Base-by-base conservation (phyloP, 2,797 vertebrate species). In the Periparus ater region DNA sequence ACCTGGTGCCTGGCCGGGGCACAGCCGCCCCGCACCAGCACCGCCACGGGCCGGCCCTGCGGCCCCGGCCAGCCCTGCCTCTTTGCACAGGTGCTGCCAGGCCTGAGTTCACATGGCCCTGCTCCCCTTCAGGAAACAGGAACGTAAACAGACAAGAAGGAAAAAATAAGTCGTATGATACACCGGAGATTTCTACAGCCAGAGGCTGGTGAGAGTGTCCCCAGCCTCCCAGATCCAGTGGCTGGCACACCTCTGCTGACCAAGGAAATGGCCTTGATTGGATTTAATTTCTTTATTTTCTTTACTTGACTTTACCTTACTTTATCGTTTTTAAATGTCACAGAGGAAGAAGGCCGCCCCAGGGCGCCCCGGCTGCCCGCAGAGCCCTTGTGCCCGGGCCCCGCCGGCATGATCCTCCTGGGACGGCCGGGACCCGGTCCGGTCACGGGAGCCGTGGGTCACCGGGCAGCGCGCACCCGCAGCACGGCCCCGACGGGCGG, bases 281-380 rank as follows among this genome's bases (percentile, higher is more conserved):
- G 30, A 27, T 61, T 78, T 27, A 4, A 20, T 17, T 38, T 48
- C 10, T 21, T 25, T n/a, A 27, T 36, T 36, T 36, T 36, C 13
- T 38, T 40, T 25, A 16, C 26, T 34, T 34, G 62, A 27, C 19
- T 34, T 66, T 8, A 42, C 26, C 29, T 38, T 23, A 25, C 10
- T 47, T 29, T 6, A 45, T 14, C 17, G 20, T 29, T 8, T 23
- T 44, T 26, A 14, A 47, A 32, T 6, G 27, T 4, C 40, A 15
- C 25, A 2, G 18, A 13, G 12, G 42, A 38, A 36, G 27, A 47
- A 62, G 11, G 19, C 10, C 1, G 2, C 36, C 3, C 3, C 50
- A 7, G 54, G 7, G 7, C 5, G 0, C 21, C 20, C 36, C 13
- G 17, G 29, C 20, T 6, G 7, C 21, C 32, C 20, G 62, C 57